Percentiles rank a stretch among this genome's conserved stretches.
These are phyloP conservation scores for Zootermopsis nevadensis DNA, from an alignment of 2,888 invertebrate genomes.

Conservation along the genomic window DNA sequence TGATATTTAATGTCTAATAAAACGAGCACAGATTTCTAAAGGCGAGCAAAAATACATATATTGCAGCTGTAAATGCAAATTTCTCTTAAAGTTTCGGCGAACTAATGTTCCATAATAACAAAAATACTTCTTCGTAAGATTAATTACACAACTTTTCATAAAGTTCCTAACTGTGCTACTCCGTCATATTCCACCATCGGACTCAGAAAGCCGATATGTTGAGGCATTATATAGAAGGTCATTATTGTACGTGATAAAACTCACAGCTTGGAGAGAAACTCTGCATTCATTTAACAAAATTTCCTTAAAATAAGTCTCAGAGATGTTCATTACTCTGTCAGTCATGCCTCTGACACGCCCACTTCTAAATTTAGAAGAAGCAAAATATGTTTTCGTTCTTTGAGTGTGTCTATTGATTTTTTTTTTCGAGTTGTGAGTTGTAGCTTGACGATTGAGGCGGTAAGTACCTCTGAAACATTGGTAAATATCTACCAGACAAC, in stretches of 20 bases:
- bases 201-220: not conserved
- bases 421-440: too few relatives aligned
- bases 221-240: not conserved
- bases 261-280: not conserved
- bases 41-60: not conserved
- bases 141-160: constrained; percentile 13
- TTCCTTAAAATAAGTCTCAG: too few relatives aligned
- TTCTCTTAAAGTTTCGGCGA: not conserved
- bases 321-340: too few relatives aligned
- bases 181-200: not conserved
- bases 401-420: too few relatives aligned
- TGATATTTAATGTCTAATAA: not conserved
- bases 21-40: not conserved
- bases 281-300: not conserved
- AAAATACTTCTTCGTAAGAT: not conserved
- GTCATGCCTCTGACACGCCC: too few relatives aligned
- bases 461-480: too few relatives aligned
- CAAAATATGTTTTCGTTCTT: too few relatives aligned
- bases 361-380: too few relatives aligned
- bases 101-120: constrained; percentile 5
- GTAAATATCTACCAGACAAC: too few relatives aligned
- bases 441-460: too few relatives aligned
- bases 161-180: not conserved
- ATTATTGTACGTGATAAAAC: not conserved
- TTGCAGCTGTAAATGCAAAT: not conserved